A percentile compares a stretch with the other conserved stretches of the same genome.
These are phyloP conservation scores for Hyles euphorbiae DNA, from an alignment of 1,140 invertebrate species.

Conservation along the genomic window DNA sequence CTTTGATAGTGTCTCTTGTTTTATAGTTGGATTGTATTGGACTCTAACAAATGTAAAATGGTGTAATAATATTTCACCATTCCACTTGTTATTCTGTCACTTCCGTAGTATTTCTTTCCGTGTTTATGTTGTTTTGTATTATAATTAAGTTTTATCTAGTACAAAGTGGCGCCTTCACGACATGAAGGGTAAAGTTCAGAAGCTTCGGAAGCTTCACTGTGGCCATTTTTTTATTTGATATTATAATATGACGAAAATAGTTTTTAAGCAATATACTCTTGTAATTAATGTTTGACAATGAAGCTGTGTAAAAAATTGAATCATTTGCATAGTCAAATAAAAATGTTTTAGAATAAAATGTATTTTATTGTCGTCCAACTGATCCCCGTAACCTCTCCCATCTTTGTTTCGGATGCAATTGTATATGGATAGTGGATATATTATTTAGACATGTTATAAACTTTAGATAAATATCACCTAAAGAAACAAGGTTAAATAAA, in stretches of 20 bases:
- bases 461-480: no score
- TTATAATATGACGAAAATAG: conserved; percentile 41
- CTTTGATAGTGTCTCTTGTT: conserved; percentile 52
- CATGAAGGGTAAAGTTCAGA: conserved; percentile 34
- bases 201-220: conserved; percentile 58
- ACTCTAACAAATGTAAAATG: conserved; percentile 33
- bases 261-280: conserved; percentile 59
- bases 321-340: conserved; percentile 69
- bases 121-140: conserved; percentile 29
- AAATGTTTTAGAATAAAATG: conserved; percentile 60
- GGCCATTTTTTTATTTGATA: conserved; percentile 68
- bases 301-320: conserved; percentile 56
- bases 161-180: conserved; percentile 58
- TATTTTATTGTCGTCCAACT: conserved; percentile 20
- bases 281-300: conserved; percentile 54
- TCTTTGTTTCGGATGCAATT: no score
- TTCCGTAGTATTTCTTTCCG: conserved; percentile 27
- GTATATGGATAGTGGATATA: no score
- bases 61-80: neutral
- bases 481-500: no score
- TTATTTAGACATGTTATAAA: no score
- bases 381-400: no score
- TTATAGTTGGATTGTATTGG: conserved; percentile 31
- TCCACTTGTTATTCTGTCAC: conserved; percentile 31
- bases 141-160: conserved; percentile 53